A percentile compares a stretch with the other conserved stretches of the same genome.
Conservation (phyloP, 1,140 invertebrate species). For the Leptoteleia sp. region DNA sequence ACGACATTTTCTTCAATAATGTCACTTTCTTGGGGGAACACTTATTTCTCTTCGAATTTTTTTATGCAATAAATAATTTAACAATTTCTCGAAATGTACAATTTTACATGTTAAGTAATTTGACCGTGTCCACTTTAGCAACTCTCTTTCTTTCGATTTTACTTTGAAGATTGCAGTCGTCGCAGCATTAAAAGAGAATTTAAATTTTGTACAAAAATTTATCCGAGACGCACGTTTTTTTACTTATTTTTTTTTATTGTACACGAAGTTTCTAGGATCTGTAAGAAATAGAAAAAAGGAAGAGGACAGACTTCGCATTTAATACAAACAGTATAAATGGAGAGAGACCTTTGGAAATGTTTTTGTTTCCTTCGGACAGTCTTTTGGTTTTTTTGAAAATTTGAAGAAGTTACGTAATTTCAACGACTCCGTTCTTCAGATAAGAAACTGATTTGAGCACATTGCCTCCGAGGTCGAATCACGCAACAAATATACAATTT, state of each 20-base stretch:
- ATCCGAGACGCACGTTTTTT: not conserved
- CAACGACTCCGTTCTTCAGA: constrained; percentile 5
- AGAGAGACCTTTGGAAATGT: constrained; percentile 57
- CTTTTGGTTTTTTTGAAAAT: constrained; percentile 42
- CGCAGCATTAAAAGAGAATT: constrained; percentile 69
- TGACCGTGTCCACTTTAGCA: too few species aligned
- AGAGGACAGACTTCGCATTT: constrained; percentile 40
- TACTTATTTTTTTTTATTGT: constrained; percentile 13
- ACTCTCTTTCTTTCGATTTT: too few species aligned
- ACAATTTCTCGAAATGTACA: constrained; percentile 74
- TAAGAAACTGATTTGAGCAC: constrained; percentile 51
- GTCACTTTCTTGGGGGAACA: constrained; percentile 41
- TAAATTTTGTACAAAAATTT: constrained; percentile 48
- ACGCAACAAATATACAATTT: constrained; percentile 36
- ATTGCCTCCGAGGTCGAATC: constrained; percentile 32
- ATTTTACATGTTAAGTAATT: constrained; percentile 78
- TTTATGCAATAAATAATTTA: constrained; percentile 80
- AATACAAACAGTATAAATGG: constrained; percentile 46
- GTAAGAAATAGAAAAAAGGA: constrained; percentile 57
- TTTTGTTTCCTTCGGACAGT: constrained; percentile 42
- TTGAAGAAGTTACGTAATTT: constrained; percentile 27
- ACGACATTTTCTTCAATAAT: constrained; percentile 25
- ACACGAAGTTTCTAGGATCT: constrained; percentile 16
- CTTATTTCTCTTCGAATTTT: constrained; percentile 54
- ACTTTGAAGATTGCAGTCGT: constrained; percentile 30